These are phyloP conservation scores for Dynastes hyllus DNA, from an alignment of 2,888 invertebrate species.

Conservation along the genomic window DNA sequence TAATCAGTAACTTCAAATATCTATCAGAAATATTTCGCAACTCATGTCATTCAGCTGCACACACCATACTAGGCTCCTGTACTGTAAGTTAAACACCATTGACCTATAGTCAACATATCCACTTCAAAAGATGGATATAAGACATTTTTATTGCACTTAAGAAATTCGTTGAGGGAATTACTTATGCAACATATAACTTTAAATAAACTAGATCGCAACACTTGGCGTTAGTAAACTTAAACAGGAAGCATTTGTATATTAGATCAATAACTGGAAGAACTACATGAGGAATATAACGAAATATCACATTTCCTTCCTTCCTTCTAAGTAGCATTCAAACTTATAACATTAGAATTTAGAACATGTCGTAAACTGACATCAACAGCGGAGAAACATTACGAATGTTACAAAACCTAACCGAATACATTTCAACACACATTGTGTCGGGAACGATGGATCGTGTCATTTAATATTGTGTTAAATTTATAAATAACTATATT, in stretches of 20 bases:
- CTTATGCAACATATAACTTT: background rate
- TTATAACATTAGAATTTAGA: slow-evolving; percentile 17
- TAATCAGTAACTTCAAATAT: too few species aligned
- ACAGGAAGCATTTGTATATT: slow-evolving; percentile 27
- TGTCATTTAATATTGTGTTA: background rate
- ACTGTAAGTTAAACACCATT: too few species aligned
- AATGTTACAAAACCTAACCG: slow-evolving; percentile 15
- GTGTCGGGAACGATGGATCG: slow-evolving; percentile 25
- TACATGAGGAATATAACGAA: slow-evolving; percentile 22
- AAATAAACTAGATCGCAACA: slow-evolving; percentile 18
- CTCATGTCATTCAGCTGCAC: too few species aligned
- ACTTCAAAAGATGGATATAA: too few species aligned
- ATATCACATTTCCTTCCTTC: slow-evolving; percentile 35
- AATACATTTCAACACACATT: slow-evolving; percentile 24
- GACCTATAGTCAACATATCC: too few species aligned
- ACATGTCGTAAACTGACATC: slow-evolving; percentile 7
- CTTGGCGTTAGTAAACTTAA: background rate
- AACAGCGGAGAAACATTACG: background rate
- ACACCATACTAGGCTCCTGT: too few species aligned
- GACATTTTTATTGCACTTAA: background rate
- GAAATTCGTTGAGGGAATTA: background rate
- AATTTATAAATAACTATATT: slow-evolving; percentile 12
- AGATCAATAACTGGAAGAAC: slow-evolving; percentile 4
- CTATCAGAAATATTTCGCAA: too few species aligned
- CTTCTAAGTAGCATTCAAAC: slow-evolving; percentile 12